phyloP scores from a whole-genome alignment of 2,797 vertebrate genomes.

The Hyperoplus immaculatus region DNA sequence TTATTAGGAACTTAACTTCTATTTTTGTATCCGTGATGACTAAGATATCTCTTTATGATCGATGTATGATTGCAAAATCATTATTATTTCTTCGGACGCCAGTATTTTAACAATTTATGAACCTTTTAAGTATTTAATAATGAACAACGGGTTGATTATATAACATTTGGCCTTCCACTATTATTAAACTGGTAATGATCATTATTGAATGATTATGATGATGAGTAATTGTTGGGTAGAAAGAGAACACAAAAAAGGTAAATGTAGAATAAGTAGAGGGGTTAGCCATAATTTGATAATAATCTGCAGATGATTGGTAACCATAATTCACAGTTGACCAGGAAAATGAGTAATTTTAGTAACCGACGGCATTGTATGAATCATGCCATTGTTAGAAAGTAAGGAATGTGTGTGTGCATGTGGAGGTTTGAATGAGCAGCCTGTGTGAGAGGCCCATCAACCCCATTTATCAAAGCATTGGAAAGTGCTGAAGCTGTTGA shows the following conservation, averaged over 20 bases:
- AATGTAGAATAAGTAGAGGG: slow-evolving; percentile 35
- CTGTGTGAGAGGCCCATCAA: slow-evolving; percentile 33
- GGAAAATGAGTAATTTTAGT: slow-evolving; percentile 51
- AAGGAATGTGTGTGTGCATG: slow-evolving; percentile 29
- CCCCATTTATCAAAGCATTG: slow-evolving; percentile 36
- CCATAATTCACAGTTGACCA: slow-evolving; percentile 48
- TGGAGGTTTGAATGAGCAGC: slow-evolving; percentile 28
- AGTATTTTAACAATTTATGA: slow-evolving; percentile 53
- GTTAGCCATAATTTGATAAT: slow-evolving; percentile 58
- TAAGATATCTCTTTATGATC: slow-evolving; percentile 5
- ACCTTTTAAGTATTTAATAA: slow-evolving; percentile 43
- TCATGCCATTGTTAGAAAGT: slow-evolving; percentile 55
- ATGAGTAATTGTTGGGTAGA: slow-evolving; percentile 23
- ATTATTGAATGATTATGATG: slow-evolving; percentile 39
- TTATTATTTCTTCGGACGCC: slow-evolving; percentile 49
- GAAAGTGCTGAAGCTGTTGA: slow-evolving; percentile 50
- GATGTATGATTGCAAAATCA: slow-evolving; percentile 29
- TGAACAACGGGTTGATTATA: slow-evolving; percentile 54
- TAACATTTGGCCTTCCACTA: slow-evolving; percentile 41
- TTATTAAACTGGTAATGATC: slow-evolving; percentile 50
- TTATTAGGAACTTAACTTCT: neutral
- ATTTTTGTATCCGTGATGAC: slow-evolving; percentile 25
- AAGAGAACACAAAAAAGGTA: slow-evolving; percentile 28
- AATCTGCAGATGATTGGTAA: slow-evolving; percentile 62
- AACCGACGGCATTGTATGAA: slow-evolving; percentile 35